Conservation (phyloP, 2,888 invertebrate genomes). For the Sinohyriopsis cumingii region DNA sequence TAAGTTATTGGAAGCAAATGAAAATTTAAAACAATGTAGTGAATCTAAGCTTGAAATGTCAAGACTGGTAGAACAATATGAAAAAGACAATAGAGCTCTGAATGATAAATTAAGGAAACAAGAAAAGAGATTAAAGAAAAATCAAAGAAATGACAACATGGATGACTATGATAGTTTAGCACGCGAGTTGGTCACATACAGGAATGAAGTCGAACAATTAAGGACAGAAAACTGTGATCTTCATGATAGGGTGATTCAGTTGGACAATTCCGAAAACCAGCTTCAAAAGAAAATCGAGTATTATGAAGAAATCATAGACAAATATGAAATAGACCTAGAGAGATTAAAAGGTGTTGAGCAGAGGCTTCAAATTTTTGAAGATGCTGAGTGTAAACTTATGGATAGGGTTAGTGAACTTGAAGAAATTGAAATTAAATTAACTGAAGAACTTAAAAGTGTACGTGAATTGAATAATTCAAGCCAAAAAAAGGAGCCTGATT, state of each 20-base stretch:
- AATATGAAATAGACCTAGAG: slow-evolving; percentile 20
- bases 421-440: slow-evolving; percentile 20
- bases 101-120: slow-evolving; percentile 31
- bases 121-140: slow-evolving; percentile 35
- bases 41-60: slow-evolving; percentile 15
- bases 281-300: slow-evolving; percentile 22
- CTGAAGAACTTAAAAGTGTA: slow-evolving; percentile 21
- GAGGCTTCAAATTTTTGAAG: slow-evolving; percentile 40
- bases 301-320: slow-evolving; percentile 28
- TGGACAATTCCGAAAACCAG: slow-evolving; percentile 44
- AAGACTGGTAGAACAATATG: slow-evolving; percentile 21
- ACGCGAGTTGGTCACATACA: slow-evolving; percentile 34
- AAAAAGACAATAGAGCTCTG: slow-evolving; percentile 32
- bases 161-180: slow-evolving; percentile 41
- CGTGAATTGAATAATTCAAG: slow-evolving; percentile 1
- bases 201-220: slow-evolving; percentile 42
- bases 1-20: slow-evolving; percentile 5
- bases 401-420: slow-evolving; percentile 41
- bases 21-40: slow-evolving; percentile 6
- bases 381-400: slow-evolving; percentile 50
- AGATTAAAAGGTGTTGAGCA: slow-evolving; percentile 26
- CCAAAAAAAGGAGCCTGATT: too few relatives aligned
- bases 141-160: slow-evolving; percentile 33
- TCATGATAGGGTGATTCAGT: slow-evolving; percentile 46
- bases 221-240: slow-evolving; percentile 47